Base-by-base conservation (phyloP, 2,113 vertebrate genomes). In the Channa maculata region DNA sequence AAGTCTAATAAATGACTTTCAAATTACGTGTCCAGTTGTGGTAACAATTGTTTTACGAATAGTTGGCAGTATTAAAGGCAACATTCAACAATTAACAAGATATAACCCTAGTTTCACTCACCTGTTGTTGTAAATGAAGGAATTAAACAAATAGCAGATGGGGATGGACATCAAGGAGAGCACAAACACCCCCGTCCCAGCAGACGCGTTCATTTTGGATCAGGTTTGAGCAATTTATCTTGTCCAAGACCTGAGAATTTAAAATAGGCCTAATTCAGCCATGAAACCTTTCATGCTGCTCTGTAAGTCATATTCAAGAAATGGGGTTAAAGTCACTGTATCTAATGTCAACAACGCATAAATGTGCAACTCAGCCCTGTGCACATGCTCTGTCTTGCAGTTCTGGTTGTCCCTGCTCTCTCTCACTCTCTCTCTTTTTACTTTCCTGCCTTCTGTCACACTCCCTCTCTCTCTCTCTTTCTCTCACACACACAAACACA, bases 151-250 rank as follows among this genome's bases (percentile, higher is more conserved):
- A 74, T 95, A 97, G 37, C 96, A 96, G 84, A 93, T 91, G 54
- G 96, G 97, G 80, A 98, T 96, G 80, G 96, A 96, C 72, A 94
- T 94, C 67, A 97, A 85, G 63, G 97, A 96, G 77, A 98, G 83
- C 37, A 96, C 87, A 81, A 98, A 98, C 74, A 96, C 96, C 38
- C 95, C 94, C 2, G 96, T 97, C 80, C 96, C 96, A 5, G 96
- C 95, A 33, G 96, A 94, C 55, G 94, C 96, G 66, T 94, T 96
- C 96, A 97, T 96, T 9, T 65, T 63, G 41, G 49, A 62, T 45
- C 12, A 5, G 39, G 0, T 62, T 8, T n/a, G 14, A 50, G 38
- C 10, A 8, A 64, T 6, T 75, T n/a, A 1, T 39, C 52, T 55
- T 45, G 14, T 15, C 10, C 4, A 5, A 80, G 3, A 64, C 50